Conservation (phyloP, 1,140 invertebrate genomes). For the Aethina tumida region DNA sequence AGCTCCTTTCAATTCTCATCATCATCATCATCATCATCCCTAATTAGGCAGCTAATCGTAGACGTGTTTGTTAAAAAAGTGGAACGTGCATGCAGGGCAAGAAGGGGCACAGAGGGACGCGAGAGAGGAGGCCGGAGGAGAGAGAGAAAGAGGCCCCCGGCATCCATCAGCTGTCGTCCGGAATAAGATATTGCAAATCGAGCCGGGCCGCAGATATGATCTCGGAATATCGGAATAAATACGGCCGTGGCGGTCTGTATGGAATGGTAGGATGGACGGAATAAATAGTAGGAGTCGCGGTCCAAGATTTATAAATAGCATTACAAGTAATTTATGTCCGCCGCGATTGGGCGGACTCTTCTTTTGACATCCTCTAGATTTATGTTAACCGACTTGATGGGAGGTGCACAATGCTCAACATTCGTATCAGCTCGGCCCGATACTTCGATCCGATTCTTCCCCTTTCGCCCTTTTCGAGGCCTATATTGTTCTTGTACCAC, state of each 20-base stretch:
- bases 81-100: no score
- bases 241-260: conserved; percentile 12
- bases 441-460: background rate
- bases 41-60: no score
- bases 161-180: conserved; percentile 22
- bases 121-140: no score
- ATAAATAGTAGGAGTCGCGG: conserved; percentile 27
- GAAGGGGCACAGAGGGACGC: no score
- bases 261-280: conserved; percentile 19
- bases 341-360: conserved; percentile 33
- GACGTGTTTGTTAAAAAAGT: no score
- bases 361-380: conserved; percentile 33
- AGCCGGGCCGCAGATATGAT: conserved; percentile 19
- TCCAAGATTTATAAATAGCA: conserved; percentile 34
- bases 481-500: conserved; percentile 3
- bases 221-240: conserved; percentile 22
- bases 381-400: conserved; percentile 33
- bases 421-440: conserved; percentile 4
- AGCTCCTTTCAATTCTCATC: no score
- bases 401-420: conserved; percentile 30
- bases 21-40: no score
- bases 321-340: conserved; percentile 35
- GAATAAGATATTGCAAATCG: conserved; percentile 27
- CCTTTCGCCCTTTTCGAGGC: background rate
- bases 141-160: conserved; percentile 1